A percentile compares a stretch with the other conserved stretches of the same genome.
These are phyloP conservation scores for Morpho deidamia DNA, from an alignment of 2,888 invertebrate species.

Conservation along the genomic window DNA sequence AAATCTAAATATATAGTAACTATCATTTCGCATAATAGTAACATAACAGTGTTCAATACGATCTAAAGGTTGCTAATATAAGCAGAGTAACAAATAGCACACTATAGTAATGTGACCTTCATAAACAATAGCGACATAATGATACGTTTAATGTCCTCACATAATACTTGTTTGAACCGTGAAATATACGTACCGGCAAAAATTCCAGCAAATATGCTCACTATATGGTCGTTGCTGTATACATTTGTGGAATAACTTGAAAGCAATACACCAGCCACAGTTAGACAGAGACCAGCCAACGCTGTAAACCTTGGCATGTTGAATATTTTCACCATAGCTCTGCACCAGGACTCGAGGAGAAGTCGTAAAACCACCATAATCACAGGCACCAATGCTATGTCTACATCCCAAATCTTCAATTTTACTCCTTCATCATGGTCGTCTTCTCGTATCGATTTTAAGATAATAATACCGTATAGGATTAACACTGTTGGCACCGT, in stretches of 20 bases:
- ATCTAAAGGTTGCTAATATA: too few relatives aligned
- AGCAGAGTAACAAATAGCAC: too few relatives aligned
- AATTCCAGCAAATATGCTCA: slow-evolving; percentile 72
- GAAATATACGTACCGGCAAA: slow-evolving; percentile 60
- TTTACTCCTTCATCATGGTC: slow-evolving; percentile 56
- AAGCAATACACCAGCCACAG: slow-evolving; percentile 76
- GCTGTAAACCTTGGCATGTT: slow-evolving; percentile 79
- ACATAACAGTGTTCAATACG: too few relatives aligned
- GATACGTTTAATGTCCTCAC: not conserved
- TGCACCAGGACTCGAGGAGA: slow-evolving; percentile 79
- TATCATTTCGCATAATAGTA: too few relatives aligned
- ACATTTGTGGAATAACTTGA: slow-evolving; percentile 70
- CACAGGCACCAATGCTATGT: slow-evolving; percentile 79
- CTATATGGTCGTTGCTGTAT: slow-evolving; percentile 60
- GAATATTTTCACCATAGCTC: slow-evolving; percentile 74
- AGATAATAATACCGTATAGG: slow-evolving; percentile 74
- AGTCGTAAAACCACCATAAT: slow-evolving; percentile 77
- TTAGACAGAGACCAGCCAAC: slow-evolving; percentile 75
- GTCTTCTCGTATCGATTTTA: slow-evolving; percentile 69
- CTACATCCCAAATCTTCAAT: slow-evolving; percentile 77
- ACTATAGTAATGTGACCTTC: slow-evolving; percentile 16
- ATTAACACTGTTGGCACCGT: slow-evolving; percentile 76
- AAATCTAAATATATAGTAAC: too few relatives aligned
- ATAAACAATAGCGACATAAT: slow-evolving; percentile 7
- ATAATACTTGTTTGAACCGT: slow-evolving; percentile 13